Conservation (phyloP, 2,113 vertebrate genomes). For the Phycodurus eques region DNA sequence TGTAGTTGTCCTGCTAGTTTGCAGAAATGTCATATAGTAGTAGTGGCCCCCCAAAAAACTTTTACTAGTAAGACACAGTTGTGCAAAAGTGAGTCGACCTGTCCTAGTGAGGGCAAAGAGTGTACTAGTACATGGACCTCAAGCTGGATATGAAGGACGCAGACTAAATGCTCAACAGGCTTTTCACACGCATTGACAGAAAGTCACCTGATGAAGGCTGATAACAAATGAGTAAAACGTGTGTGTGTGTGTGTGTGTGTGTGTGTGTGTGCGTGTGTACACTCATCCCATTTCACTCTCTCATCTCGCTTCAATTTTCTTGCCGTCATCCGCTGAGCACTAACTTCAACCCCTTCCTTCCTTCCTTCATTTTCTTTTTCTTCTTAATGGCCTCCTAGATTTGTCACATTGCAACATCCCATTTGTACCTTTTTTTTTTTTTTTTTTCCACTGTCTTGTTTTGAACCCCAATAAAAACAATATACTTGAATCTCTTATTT, state of each 20-base stretch:
- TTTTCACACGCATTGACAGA: neutral
- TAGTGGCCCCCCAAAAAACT: too few species aligned
- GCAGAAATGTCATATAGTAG: too few species aligned
- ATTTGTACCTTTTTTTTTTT: neutral
- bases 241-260: neutral
- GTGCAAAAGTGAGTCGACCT: neutral
- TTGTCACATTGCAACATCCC: neutral
- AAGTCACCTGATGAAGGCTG: neutral
- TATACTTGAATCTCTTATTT: neutral
- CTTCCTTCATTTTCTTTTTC: neutral
- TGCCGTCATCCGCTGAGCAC: neutral
- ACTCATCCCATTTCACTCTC: neutral
- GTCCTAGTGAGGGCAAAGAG: neutral
- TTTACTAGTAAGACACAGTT: too few species aligned
- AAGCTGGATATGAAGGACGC: neutral
- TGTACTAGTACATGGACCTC: neutral
- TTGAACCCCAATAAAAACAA: neutral
- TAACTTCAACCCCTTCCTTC: neutral
- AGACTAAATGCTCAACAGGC: neutral
- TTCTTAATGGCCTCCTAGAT: neutral
- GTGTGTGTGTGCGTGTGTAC: too few species aligned
- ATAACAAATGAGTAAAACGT: neutral
- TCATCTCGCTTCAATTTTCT: neutral
- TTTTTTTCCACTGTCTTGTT: neutral
- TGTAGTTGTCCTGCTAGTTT: neutral